phyloP scores from a whole-genome alignment of 2,113 vertebrate genomes.

The Lagopus leucura region DNA sequence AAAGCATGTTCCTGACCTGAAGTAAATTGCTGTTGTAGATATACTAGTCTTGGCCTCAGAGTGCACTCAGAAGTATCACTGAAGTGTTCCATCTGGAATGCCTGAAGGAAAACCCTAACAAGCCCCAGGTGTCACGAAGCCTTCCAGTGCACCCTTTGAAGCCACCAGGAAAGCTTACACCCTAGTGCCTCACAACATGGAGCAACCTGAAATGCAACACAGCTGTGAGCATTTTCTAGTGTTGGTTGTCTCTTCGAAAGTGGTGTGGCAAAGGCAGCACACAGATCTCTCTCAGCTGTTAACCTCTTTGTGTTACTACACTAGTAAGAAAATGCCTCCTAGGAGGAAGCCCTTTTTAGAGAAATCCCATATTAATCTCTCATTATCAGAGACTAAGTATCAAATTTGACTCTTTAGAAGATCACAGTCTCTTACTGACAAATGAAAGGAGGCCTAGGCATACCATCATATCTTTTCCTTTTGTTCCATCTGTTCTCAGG shows the following conservation, averaged over 20 bases:
- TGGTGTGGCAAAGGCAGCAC: neutral
- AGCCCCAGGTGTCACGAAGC: conserved; percentile 5
- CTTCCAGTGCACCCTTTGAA: conserved; percentile 33
- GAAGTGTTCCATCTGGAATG: neutral
- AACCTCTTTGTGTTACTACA: neutral
- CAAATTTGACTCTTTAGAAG: neutral
- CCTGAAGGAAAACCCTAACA: conserved; percentile 20
- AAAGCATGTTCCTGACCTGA: neutral
- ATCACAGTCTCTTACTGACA: neutral
- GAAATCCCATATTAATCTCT: neutral
- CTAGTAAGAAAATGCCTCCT: neutral
- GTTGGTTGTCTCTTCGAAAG: neutral
- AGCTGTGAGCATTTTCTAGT: neutral
- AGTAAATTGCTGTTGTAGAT: conserved; percentile 23
- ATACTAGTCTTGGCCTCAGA: neutral
- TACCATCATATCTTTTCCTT: neutral
- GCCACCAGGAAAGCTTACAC: conserved; percentile 16
- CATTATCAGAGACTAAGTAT: neutral
- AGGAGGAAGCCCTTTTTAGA: neutral
- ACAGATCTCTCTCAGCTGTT: neutral
- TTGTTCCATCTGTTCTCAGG: neutral
- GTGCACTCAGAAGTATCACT: neutral
- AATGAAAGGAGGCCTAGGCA: neutral
- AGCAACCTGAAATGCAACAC: conserved; percentile 45
- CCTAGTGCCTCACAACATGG: neutral